phyloP scores from a whole-genome alignment of 2,888 invertebrate species.

The Limenitis camilla region DNA sequence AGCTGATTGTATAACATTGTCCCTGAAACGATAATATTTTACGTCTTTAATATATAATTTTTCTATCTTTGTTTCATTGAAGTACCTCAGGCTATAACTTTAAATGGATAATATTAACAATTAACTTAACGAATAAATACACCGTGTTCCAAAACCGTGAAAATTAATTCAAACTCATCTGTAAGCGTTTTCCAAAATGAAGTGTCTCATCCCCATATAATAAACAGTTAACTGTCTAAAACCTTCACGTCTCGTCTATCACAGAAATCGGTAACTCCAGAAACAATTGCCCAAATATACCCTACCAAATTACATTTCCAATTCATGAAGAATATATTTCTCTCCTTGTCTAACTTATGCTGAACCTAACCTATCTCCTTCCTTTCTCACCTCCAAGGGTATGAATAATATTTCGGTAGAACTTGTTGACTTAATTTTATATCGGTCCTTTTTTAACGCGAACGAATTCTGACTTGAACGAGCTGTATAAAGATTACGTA shows the following conservation, averaged over 20 bases:
- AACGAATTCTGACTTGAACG: conserved; percentile 21
- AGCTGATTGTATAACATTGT: too few relatives aligned
- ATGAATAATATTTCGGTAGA: conserved; percentile 67
- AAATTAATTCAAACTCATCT: conserved; percentile 6
- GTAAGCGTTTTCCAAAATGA: conserved; percentile 14
- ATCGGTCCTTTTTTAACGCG: conserved; percentile 40
- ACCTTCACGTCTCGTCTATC: conserved; percentile 34
- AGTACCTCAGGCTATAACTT: too few relatives aligned
- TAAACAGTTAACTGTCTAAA: conserved; percentile 22
- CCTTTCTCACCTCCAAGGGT: conserved; percentile 39
- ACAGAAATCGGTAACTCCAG: conserved; percentile 49
- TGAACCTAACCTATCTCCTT: conserved; percentile 16
- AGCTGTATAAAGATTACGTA: conserved; percentile 25
- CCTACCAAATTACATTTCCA: conserved; percentile 71
- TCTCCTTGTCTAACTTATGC: conserved; percentile 25
- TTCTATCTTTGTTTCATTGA: too few relatives aligned
- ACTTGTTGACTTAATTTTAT: conserved; percentile 74
- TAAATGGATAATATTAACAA: too few relatives aligned
- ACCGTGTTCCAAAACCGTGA: conserved; percentile 1
- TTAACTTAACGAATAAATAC: background rate
- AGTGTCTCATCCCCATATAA: conserved; percentile 20
- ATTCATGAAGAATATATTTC: conserved; percentile 69
- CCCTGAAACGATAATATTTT: too few relatives aligned
- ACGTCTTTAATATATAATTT: too few relatives aligned
- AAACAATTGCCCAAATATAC: conserved; percentile 61